phyloP scores from a whole-genome alignment of 2,113 vertebrate genomes.

The Montifringilla adamsi region DNA sequence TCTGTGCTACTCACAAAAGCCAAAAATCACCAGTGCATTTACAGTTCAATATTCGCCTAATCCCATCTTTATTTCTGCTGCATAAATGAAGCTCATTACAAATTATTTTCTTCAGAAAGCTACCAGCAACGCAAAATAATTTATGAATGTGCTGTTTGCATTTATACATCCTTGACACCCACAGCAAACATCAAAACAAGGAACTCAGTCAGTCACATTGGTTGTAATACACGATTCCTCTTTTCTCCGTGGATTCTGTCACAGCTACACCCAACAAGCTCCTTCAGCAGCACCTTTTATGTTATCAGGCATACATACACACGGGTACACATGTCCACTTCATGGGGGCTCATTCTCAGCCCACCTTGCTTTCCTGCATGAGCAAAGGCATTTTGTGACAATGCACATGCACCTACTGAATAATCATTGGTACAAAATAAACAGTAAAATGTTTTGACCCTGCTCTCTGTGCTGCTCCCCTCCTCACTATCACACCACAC shows the following conservation, averaged over 20 bases:
- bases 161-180: slow-evolving; percentile 59
- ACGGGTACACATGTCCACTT: background rate
- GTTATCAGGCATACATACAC: background rate
- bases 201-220: slow-evolving; percentile 35
- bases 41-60: slow-evolving; percentile 67
- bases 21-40: slow-evolving; percentile 56
- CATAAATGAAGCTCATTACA: slow-evolving; percentile 65
- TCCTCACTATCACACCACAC: background rate
- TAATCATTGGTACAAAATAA: background rate
- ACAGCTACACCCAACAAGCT: background rate
- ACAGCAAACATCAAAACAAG: slow-evolving; percentile 64
- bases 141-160: slow-evolving; percentile 54
- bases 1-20: slow-evolving; percentile 38
- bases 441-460: background rate
- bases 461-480: background rate
- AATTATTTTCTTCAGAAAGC: slow-evolving; percentile 63
- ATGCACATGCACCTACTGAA: rapidly evolving
- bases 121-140: slow-evolving; percentile 53
- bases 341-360: background rate
- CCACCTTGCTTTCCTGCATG: rapidly evolving
- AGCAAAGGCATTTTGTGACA: background rate
- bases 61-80: slow-evolving; percentile 57
- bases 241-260: background rate
- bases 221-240: slow-evolving; percentile 23
- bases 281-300: background rate